Conservation (phyloP, 2,113 vertebrate species). For the Poicephalus gulielmi region DNA sequence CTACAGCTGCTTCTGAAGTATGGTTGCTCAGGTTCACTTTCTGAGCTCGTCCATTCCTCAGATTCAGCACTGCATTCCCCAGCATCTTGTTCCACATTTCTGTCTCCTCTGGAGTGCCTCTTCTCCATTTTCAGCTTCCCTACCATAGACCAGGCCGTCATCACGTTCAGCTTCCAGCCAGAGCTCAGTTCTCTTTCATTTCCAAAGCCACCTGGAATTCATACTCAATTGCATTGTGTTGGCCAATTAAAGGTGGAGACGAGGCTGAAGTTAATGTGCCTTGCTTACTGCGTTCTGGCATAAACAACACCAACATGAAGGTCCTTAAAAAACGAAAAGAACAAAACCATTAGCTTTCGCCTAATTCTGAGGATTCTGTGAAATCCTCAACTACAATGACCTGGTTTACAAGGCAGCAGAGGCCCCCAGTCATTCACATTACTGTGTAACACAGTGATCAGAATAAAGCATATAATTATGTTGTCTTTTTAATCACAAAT, state of each 20-base stretch:
- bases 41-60: slow-evolving; percentile 91
- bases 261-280: slow-evolving; percentile 64
- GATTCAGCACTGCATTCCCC: slow-evolving; percentile 82
- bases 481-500: background rate
- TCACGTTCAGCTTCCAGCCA: slow-evolving; percentile 83
- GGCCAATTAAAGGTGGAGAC: slow-evolving; percentile 59
- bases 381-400: background rate
- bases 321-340: slow-evolving; percentile 71
- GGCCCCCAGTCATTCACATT: background rate
- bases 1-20: slow-evolving; percentile 48
- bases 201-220: slow-evolving; percentile 75
- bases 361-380: background rate
- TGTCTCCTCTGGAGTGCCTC: slow-evolving; percentile 85
- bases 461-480: background rate
- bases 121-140: slow-evolving; percentile 94
- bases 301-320: slow-evolving; percentile 72
- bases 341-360: slow-evolving; percentile 38
- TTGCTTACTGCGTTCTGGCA: slow-evolving; percentile 69
- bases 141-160: slow-evolving; percentile 90
- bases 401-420: slow-evolving; percentile 46
- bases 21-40: slow-evolving; percentile 86
- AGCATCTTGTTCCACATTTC: slow-evolving; percentile 72
- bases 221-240: slow-evolving; percentile 63
- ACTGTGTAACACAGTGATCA: background rate
- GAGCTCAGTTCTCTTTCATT: slow-evolving; percentile 81